These are phyloP conservation scores for Chironex yamaguchii DNA, from an alignment of 30 jellyfish, hydroid and myxozoan species.

Conservation along the genomic window DNA sequence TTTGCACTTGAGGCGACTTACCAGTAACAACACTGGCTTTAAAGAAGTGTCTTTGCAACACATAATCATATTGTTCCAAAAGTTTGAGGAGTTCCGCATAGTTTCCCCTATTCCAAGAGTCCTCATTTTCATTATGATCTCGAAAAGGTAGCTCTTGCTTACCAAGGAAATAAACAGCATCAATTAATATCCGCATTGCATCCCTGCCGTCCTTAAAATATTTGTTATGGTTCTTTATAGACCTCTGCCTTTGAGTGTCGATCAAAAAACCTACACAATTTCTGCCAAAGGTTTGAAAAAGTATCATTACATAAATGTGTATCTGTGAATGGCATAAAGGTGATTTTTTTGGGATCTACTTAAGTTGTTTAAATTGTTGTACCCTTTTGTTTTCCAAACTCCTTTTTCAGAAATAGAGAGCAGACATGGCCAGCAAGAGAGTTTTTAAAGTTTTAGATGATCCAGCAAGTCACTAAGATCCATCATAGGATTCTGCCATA, in stretches of 20 bases:
- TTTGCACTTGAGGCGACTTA: too few relatives aligned
- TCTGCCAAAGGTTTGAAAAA: slow-evolving; percentile 22
- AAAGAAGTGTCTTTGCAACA: too few relatives aligned
- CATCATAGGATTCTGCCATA: neutral
- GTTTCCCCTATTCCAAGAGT: too few relatives aligned
- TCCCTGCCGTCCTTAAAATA: slow-evolving; percentile 36
- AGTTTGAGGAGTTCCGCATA: too few relatives aligned
- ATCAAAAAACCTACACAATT: slow-evolving; percentile 1
- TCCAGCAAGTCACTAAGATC: slow-evolving; percentile 44
- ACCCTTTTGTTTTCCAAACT: slow-evolving; percentile 42
- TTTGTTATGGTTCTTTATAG: neutral
- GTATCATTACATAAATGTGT: slow-evolving; percentile 48
- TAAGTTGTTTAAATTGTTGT: slow-evolving; percentile 4
- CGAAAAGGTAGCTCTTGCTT: slow-evolving; percentile 62
- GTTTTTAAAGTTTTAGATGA: neutral
- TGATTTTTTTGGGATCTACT: slow-evolving; percentile 33
- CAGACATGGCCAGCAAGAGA: slow-evolving; percentile 53
- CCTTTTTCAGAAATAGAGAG: slow-evolving; percentile 21
- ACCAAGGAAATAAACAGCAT: slow-evolving; percentile 54
- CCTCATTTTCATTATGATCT: slow-evolving; percentile 24
- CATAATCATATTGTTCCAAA: too few relatives aligned
- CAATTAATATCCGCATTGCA: slow-evolving; percentile 39
- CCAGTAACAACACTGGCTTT: too few relatives aligned
- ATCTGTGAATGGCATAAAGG: slow-evolving; percentile 45
- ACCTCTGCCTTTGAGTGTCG: slow-evolving; percentile 43